These are phyloP conservation scores for Podarcis raffonei DNA, from an alignment of 2,113 vertebrate species.

Conservation along the genomic window DNA sequence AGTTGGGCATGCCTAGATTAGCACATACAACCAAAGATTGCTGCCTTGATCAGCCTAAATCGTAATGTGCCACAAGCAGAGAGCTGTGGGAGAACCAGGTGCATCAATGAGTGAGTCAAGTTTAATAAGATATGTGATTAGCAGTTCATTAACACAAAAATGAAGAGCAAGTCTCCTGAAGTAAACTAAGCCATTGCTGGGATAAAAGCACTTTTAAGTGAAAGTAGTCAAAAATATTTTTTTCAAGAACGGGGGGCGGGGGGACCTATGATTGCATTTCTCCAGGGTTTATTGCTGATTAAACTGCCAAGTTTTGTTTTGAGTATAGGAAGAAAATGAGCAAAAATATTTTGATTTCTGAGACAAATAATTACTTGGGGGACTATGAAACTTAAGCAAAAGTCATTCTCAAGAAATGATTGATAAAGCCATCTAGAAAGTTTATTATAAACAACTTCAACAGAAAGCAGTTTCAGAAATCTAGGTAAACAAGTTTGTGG, in stretches of 20 bases:
- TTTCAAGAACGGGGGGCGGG: not conserved
- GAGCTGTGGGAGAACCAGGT: slow-evolving; percentile 5
- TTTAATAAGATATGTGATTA: slow-evolving; percentile 22
- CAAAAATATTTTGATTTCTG: not conserved
- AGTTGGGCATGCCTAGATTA: not conserved
- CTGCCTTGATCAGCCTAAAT: slow-evolving; percentile 2
- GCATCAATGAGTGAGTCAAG: slow-evolving; percentile 8
- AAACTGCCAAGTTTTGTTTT: not conserved
- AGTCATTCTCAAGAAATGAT: not conserved
- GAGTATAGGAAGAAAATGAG: not conserved
- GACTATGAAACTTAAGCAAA: not conserved
- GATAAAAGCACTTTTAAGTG: not conserved
- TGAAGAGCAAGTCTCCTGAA: not conserved
- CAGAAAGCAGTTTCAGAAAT: not conserved
- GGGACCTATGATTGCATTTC: not conserved
- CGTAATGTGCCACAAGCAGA: not conserved
- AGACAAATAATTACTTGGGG: not conserved
- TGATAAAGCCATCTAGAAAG: not conserved
- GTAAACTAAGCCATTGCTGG: not conserved
- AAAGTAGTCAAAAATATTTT: not conserved
- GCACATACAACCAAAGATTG: not conserved
- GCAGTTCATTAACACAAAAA: slow-evolving; percentile 4
- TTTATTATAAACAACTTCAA: not conserved
- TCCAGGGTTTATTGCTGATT: not conserved
- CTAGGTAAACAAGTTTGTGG: rapidly evolving